phyloP scores from a whole-genome alignment of 2,113 vertebrate species.

The Neotoma lepida region DNA sequence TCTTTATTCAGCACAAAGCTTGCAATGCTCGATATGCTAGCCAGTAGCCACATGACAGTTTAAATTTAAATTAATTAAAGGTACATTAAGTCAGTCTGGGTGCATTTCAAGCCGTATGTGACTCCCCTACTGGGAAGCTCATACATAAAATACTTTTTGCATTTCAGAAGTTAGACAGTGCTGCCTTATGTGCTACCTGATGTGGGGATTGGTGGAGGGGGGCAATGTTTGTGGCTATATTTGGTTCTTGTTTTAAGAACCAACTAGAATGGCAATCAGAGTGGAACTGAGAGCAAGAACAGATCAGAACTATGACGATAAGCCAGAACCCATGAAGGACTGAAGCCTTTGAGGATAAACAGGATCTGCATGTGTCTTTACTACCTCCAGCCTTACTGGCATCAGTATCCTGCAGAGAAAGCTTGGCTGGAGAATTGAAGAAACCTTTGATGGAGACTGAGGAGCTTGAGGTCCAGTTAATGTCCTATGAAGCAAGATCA shows the following conservation, averaged over 20 bases:
- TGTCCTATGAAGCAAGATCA: background rate
- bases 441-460: background rate
- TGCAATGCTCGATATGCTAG: background rate
- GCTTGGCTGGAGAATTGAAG: background rate
- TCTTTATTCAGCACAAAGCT: background rate
- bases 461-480: background rate
- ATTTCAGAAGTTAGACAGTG: background rate
- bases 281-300: background rate
- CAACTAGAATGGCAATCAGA: background rate
- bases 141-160: background rate
- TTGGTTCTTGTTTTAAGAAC: background rate
- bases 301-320: background rate
- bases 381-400: background rate
- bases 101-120: background rate
- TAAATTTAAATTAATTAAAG: conserved; percentile 10
- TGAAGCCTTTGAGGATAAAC: background rate
- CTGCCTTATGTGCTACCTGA: background rate
- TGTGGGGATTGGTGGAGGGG: background rate
- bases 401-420: background rate
- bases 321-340: background rate
- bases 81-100: background rate
- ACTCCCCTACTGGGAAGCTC: background rate
- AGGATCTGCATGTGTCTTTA: background rate
- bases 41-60: background rate
- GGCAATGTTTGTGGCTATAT: background rate